Evolutionary conservation across 2,797 vertebrate genomes (phyloP).

Genomic region (Syngnathus rostellatus): DNA sequence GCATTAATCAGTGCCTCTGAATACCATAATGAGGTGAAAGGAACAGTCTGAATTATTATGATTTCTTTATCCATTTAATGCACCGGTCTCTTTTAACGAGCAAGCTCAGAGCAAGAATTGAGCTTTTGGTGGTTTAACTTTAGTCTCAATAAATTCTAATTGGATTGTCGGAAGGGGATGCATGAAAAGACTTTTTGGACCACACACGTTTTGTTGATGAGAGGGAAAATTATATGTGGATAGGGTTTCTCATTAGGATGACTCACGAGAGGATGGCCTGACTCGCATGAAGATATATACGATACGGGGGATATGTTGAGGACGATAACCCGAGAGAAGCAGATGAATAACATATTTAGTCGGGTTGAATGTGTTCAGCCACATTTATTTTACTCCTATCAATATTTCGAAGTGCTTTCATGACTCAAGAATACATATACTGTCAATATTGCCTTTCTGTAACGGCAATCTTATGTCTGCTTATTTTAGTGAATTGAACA

Average conservation of each 20-base stretch:
- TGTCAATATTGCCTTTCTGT: not conserved
- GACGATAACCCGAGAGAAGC: conserved; percentile 11
- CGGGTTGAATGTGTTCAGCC: conserved; percentile 32
- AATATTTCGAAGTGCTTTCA: conserved; percentile 19
- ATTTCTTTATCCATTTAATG: conserved; percentile 24
- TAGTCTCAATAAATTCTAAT: conserved; percentile 37
- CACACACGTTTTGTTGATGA: conserved; percentile 16
- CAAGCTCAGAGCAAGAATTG: conserved; percentile 3
- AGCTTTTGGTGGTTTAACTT: conserved; percentile 54
- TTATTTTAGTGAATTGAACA: not conserved
- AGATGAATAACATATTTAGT: conserved; percentile 25
- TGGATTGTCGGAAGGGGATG: conserved; percentile 50
- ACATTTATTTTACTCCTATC: conserved; percentile 14
- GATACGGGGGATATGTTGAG: conserved; percentile 14
- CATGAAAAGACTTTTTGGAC: conserved; percentile 20
- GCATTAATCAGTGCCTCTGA: conserved; percentile 37
- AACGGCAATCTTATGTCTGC: too few species aligned
- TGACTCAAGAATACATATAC: not conserved
- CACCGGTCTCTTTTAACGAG: conserved; percentile 21
- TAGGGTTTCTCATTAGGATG: conserved; percentile 46
- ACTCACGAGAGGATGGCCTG: conserved; percentile 14
- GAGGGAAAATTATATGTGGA: conserved; percentile 43
- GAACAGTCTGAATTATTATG: conserved; percentile 28
- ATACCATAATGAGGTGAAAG: conserved; percentile 39
- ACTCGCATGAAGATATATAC: conserved; percentile 8